phyloP scores from a whole-genome alignment of 2,797 vertebrate genomes.

The Cuniculus paca region DNA sequence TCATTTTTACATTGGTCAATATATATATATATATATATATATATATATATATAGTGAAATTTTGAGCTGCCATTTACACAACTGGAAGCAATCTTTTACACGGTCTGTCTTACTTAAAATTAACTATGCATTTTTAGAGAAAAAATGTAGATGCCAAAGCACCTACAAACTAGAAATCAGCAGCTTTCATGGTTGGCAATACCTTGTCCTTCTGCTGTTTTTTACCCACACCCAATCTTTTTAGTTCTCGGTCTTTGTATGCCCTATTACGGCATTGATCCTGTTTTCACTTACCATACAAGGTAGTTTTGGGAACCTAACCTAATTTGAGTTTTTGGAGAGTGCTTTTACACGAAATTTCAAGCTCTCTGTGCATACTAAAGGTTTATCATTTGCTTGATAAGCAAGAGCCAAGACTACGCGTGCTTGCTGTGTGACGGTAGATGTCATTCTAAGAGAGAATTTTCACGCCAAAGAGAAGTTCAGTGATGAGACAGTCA shows the following conservation, averaged over 20 bases:
- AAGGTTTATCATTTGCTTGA: neutral
- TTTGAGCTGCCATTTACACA: neutral
- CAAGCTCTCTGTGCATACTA: fast-evolving
- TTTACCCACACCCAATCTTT: neutral
- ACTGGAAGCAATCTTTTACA: neutral
- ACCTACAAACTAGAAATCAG: neutral
- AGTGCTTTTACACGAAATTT: neutral
- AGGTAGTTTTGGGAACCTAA: neutral
- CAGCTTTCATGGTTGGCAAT: fast-evolving
- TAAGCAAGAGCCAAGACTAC: neutral
- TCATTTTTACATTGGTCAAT: neutral
- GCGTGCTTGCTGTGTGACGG: neutral
- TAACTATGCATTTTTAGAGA: neutral
- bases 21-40: neutral
- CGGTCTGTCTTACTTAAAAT: neutral
- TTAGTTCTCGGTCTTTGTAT: neutral
- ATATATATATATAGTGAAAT: neutral
- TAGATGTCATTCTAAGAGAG: neutral
- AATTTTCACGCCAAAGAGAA: neutral
- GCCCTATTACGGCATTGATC: neutral
- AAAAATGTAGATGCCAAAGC: neutral
- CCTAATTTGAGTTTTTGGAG: neutral
- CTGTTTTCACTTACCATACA: neutral
- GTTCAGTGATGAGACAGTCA: neutral
- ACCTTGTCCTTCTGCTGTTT: too few species aligned